Conservation (phyloP, 2,888 invertebrate genomes). For the Morpho deidamia region DNA sequence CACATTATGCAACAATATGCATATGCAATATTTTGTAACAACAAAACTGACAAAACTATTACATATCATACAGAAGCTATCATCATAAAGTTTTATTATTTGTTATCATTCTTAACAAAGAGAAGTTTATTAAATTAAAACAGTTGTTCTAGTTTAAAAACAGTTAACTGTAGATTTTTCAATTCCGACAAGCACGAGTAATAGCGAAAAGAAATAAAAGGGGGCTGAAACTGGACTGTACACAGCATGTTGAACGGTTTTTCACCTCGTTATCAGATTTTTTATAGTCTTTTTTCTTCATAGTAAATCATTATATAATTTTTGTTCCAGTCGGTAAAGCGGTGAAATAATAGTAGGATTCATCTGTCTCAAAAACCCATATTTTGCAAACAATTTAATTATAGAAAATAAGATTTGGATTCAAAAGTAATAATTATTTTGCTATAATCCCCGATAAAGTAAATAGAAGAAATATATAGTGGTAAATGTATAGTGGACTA, state of each 20-base stretch:
- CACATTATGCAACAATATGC: no score
- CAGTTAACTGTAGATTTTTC: conserved; percentile 7
- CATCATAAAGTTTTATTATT: not conserved
- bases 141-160: conserved; percentile 3
- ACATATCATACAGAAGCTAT: not conserved
- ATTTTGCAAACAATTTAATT: no score
- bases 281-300: not conserved
- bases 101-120: not conserved
- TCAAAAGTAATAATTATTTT: no score
- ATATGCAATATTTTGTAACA: no score
- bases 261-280: conserved; percentile 5
- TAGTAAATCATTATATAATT: not conserved
- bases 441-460: no score
- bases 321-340: no score
- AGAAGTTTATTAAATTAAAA: conserved; percentile 3
- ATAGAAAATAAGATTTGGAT: no score
- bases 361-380: no score
- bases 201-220: conserved; percentile 6
- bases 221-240: conserved; percentile 6
- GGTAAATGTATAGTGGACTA: no score
- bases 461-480: no score
- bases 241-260: conserved; percentile 10
- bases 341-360: no score
- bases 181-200: conserved; percentile 1
- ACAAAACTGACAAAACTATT: not conserved